phyloP scores from a whole-genome alignment of 2,888 invertebrate genomes.

The Phaedon cochleariae region DNA sequence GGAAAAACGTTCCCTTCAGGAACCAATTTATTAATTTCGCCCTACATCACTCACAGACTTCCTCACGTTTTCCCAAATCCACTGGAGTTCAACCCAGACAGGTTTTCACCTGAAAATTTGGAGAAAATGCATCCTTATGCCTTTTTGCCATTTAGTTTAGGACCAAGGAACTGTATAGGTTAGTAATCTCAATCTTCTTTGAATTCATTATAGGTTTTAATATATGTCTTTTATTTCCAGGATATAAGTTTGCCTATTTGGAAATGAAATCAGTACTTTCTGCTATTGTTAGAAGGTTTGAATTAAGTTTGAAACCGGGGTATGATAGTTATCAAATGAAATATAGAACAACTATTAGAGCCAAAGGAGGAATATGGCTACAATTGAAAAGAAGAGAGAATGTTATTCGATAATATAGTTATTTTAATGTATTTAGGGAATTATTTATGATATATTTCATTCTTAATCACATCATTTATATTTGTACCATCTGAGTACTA shows the following conservation, averaged over 20 bases:
- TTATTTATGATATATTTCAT: no score
- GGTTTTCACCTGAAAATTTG: constrained; percentile 65
- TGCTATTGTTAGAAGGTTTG: constrained; percentile 64
- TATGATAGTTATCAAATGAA: constrained; percentile 63
- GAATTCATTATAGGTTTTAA: no score
- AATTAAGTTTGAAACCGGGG: constrained; percentile 63
- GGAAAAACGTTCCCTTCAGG: constrained; percentile 65
- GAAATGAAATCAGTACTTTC: constrained; percentile 70
- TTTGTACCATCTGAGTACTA: no score
- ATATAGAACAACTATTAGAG: constrained; percentile 67
- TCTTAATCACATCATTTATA: no score
- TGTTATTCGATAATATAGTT: no score
- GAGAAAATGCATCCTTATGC: constrained; percentile 67
- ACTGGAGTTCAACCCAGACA: constrained; percentile 66
- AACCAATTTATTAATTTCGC: constrained; percentile 65
- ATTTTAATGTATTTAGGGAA: neutral
- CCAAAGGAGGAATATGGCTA: constrained; percentile 68
- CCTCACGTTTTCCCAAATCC: constrained; percentile 67
- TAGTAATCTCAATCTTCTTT: constrained; percentile 17
- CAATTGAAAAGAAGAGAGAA: constrained; percentile 56
- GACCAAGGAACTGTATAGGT: constrained; percentile 68
- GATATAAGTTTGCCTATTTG: constrained; percentile 68
- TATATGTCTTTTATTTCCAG: constrained; percentile 50
- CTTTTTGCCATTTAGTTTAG: constrained; percentile 69
- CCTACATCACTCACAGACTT: constrained; percentile 68